Evolutionary conservation across 37 sponge, comb jelly and placozoan genomes (phyloP).

Genomic region (Ephydatia muelleri): DNA sequence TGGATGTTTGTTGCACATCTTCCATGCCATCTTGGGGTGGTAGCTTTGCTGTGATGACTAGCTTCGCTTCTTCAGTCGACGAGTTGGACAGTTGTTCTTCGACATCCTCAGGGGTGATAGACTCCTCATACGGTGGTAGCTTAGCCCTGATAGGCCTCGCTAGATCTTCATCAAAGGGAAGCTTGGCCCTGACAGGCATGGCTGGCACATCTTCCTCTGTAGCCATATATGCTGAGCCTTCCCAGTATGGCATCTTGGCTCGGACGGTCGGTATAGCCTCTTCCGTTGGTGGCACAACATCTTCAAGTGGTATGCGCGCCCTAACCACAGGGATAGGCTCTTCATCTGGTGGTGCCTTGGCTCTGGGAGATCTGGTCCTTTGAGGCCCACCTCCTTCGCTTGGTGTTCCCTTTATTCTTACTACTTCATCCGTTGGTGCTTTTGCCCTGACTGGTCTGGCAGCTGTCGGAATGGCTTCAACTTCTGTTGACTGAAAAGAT

Average conservation of each 20-base stretch:
- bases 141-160: slow-evolving; percentile 23
- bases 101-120: background rate
- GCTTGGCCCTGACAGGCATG: slow-evolving; percentile 6
- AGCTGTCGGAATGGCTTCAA: background rate
- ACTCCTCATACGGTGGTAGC: background rate
- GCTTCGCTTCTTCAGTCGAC: background rate
- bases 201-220: slow-evolving; percentile 11
- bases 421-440: background rate
- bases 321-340: slow-evolving; percentile 41
- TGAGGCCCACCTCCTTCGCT: too few relatives aligned
- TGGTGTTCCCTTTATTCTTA: too few relatives aligned
- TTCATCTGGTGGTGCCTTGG: background rate
- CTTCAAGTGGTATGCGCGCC: too few relatives aligned
- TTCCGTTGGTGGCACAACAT: too few relatives aligned
- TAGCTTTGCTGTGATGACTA: slow-evolving; percentile 12
- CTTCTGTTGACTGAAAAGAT: background rate
- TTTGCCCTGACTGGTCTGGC: background rate
- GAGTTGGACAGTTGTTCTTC: background rate
- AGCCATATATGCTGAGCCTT: too few relatives aligned
- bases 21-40: background rate
- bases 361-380: background rate
- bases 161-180: background rate
- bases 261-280: too few relatives aligned
- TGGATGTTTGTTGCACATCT: background rate
- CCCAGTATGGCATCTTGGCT: too few relatives aligned